Base-by-base conservation (phyloP, 2,888 invertebrate species). In the Hemaris fuciformis region DNA sequence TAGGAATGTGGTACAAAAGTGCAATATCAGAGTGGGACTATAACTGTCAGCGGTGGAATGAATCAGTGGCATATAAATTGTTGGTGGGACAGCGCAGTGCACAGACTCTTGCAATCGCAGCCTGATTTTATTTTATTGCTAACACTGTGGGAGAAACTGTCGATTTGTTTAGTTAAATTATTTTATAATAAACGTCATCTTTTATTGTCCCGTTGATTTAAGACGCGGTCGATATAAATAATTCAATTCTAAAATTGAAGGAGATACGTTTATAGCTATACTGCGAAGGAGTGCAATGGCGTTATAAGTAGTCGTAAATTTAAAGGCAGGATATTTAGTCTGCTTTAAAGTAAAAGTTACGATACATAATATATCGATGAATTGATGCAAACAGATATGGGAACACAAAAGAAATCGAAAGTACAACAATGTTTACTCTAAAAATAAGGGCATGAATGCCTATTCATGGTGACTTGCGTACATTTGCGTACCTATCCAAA, bases 31-130 rank as follows among this genome's bases (percentile, higher is more conserved):
- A 83, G 77, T 80, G 68, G 76, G 77, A 87, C 89, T 85, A 88
- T 88, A 88, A 88, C 87, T 87, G 89, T 90, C 89, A 87, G 80
- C 88, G 74, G 76, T 68, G 75, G 80, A 84, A 91, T 90, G 90
- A 91, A 91, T 92, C 91, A 91, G 82, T 83, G 84, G 77, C 74
- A 68, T 76, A 89, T 91, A 91, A 90, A 90, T 91, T 84, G 80
- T 77, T 64, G 71, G 72, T 74, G 76, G 81, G 85, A 89, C 88
- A 82, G 83, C 78, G 79, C 79, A 82, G 84, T 79, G 77, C 81
- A 69, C 73, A 62, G 71, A 66, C 74, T 77, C 74, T 72, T 73
- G 79, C 83, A 80, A 82, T 84, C 79, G 82, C 73, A 75, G 74
- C 74, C 80, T 81, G 84, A 83, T 88, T 86, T 87, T 83, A 85